Evolutionary conservation across 2,888 invertebrate genomes (phyloP).

Genomic region (Rhaphigaster nebulosa): DNA sequence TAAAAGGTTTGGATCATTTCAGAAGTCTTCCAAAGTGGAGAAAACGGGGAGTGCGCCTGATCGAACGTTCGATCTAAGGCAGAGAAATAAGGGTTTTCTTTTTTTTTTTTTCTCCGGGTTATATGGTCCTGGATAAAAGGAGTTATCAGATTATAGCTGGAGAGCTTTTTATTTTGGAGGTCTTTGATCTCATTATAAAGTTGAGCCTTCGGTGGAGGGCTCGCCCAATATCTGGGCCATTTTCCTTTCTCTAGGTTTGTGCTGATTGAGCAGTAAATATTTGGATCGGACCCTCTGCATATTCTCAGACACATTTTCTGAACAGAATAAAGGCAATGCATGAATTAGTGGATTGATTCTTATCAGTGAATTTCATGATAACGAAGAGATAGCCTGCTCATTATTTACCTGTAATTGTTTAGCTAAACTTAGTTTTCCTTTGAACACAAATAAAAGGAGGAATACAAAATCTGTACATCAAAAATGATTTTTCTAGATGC

Average conservation of each 20-base stretch:
- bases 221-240: not conserved
- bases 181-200: constrained; percentile 35
- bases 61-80: not conserved
- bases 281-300: not conserved
- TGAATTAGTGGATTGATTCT: too few species aligned
- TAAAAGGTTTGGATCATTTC: not conserved
- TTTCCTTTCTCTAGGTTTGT: not conserved
- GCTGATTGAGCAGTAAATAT: not conserved
- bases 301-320: not conserved
- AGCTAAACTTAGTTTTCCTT: too few species aligned
- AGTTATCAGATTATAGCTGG: constrained; percentile 26
- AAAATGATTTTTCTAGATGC: too few species aligned
- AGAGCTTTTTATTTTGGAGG: constrained; percentile 21
- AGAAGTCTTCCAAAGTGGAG: not conserved
- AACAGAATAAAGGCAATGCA: too few species aligned
- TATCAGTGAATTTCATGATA: too few species aligned
- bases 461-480: too few species aligned
- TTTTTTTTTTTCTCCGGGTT: not conserved
- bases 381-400: too few species aligned
- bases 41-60: not conserved
- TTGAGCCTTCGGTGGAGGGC: not conserved
- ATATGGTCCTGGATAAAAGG: constrained; percentile 9
- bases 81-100: constrained; percentile 23
- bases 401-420: too few species aligned
- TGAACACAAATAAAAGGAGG: too few species aligned